Base-by-base conservation (phyloP, 1,140 invertebrate genomes). In the Coenobita brevimanus region DNA sequence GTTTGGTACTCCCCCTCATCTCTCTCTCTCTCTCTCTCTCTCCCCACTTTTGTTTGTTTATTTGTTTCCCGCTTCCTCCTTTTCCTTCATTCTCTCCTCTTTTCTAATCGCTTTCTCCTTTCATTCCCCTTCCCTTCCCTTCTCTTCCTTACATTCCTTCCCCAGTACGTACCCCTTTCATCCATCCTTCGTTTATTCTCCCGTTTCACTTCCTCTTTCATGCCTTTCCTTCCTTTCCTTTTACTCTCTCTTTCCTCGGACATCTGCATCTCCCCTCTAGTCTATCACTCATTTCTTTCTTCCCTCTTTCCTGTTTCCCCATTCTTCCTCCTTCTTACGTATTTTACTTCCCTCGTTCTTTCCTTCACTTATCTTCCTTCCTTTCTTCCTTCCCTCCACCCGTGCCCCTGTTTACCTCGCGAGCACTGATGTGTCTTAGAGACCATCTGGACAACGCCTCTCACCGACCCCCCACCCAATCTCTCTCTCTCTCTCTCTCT, bases 401-500 rank as follows among this genome's bases (percentile, higher is more conserved):
- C 67, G 67, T 71, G 67, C 33, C 67, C 17, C 67, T 71, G 67
- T 71, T 71, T 71, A 71, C 24, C 41, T 38, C 67, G 67, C 33
- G 33, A 38, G 15, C 67, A 71, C 33, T 71, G 67, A 71, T 71
- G 67, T 71, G 67, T 30, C 13, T 71, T 71, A 38, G 67, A 30
- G 10, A 27, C 15, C 67, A 71, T 71, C 67, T 71, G 67, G 67
- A 71, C 67, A 71, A 30, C 67, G 30, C 24, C 67, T 38, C 67
- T 71, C 67, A 30, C 67, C 36, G 33, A 30, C 67, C 41, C 67
- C 41, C 41, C 67, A 38, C 67, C 6, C 62, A 24, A 67, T 67
- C 30, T 38, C 67, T 71, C 67, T 62, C 75, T 78, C 43, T 54
- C 43, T 78, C 75, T 78, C 75, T 54, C 75, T 78, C 43, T 54